Conservation (phyloP, 2,888 invertebrate genomes). For the Cantharis flavilabris region DNA sequence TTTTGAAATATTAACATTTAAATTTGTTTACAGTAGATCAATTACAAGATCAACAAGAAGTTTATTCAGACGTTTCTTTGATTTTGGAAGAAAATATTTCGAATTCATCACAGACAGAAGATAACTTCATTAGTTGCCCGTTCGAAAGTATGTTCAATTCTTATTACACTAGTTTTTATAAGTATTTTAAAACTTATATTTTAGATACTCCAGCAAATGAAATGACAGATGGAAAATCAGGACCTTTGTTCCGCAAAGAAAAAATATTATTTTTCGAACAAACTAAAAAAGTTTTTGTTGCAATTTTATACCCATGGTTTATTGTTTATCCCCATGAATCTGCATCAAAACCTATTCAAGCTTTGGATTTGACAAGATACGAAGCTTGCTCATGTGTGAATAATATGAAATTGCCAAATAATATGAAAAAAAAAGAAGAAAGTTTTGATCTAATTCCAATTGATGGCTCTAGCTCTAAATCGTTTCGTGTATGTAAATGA, state of each 20-base stretch:
- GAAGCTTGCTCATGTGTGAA: slow-evolving; percentile 3
- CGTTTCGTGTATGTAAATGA: slow-evolving; percentile 10
- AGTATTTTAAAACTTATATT: slow-evolving; percentile 1
- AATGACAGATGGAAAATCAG: slow-evolving; percentile 16
- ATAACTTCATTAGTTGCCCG: slow-evolving; percentile 1
- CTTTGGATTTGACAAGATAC: slow-evolving; percentile 27
- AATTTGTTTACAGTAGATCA: neutral
- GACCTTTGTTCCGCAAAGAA: slow-evolving; percentile 14
- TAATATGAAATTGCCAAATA: neutral
- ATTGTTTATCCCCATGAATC: slow-evolving; percentile 23
- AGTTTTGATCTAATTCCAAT: slow-evolving; percentile 13
- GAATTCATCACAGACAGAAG: neutral
- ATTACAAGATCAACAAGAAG: slow-evolving; percentile 9
- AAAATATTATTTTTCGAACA: slow-evolving; percentile 24
- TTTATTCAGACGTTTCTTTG: slow-evolving; percentile 19
- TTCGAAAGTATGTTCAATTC: slow-evolving; percentile 9
- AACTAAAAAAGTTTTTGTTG: slow-evolving; percentile 19
- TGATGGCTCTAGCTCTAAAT: slow-evolving; percentile 8
- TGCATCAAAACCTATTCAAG: slow-evolving; percentile 26
- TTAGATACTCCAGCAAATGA: slow-evolving; percentile 21
- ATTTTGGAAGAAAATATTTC: slow-evolving; percentile 3
- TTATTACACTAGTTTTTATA: neutral
- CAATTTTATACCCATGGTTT: slow-evolving; percentile 17
- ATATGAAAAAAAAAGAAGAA: slow-evolving; percentile 20
- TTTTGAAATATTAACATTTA: neutral